These are phyloP conservation scores for Serinus canaria DNA, from an alignment of 2,113 vertebrate genomes.

Conservation along the genomic window DNA sequence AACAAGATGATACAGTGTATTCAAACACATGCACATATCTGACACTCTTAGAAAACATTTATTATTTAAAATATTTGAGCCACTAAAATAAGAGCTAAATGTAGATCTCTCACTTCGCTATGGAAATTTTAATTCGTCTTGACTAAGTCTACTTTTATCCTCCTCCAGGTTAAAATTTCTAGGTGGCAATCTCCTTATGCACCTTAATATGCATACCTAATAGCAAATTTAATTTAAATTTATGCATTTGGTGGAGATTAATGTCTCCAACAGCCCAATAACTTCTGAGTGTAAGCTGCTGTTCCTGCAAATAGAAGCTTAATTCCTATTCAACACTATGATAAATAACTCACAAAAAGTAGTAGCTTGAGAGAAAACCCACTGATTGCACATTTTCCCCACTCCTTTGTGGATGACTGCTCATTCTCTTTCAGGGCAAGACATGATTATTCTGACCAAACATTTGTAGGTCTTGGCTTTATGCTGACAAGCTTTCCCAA, in stretches of 20 bases:
- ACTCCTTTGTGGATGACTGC: neutral
- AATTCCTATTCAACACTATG: neutral
- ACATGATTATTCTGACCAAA: conserved; percentile 14
- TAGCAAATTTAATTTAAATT: neutral
- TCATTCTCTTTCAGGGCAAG: conserved; percentile 1
- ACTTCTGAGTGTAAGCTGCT: neutral
- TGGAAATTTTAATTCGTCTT: neutral
- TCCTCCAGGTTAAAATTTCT: neutral
- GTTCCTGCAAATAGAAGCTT: neutral
- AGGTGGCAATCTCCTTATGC: neutral
- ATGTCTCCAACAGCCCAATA: neutral
- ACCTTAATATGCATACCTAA: neutral
- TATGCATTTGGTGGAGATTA: neutral
- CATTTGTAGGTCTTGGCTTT: neutral
- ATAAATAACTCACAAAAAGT: neutral
- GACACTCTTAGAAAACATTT: neutral
- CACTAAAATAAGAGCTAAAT: neutral
- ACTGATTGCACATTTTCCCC: neutral
- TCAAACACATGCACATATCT: neutral
- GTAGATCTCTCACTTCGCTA: neutral
- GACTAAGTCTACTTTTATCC: neutral
- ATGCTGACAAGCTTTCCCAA: neutral
- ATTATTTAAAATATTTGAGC: neutral
- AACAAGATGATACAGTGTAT: neutral
- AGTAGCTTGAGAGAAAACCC: neutral